Evolutionary conservation across 2,888 invertebrate genomes (phyloP), one percentile per base, ranked within the genome.

Genomic region (Plutella xylostella): DNA sequence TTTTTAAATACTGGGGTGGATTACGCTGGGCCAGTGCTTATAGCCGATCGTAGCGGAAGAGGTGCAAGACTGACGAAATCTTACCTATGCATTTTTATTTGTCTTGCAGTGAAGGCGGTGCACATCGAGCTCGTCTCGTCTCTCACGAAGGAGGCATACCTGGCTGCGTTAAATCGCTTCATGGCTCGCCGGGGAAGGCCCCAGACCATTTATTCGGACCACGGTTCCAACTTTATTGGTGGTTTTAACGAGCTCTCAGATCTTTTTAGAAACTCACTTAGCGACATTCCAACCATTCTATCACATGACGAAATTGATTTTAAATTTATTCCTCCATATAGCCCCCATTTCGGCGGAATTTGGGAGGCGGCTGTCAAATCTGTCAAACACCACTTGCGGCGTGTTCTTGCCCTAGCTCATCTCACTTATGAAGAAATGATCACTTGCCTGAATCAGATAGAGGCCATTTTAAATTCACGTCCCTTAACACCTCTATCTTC

Each of bases 211-310:
- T 51, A 31, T 31, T 51, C 47, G 18, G 51, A 51, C 39, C 51
- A 53, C 33, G 51, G 48, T 14, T 49, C 47, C 5, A 52, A 45
- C 30, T 54, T 54, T 28, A 45, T 48, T 7, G 51, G 51, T n/a
- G 50, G 48, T n/a, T 22, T 28, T 14, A 46, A 48, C 20, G 45
- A 50, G n/a, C n/a, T n/a, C n/a, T n/a, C n/a, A n/a, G n/a, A n/a
- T n/a, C n/a, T n/a, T n/a, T n/a, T n/a, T n/a, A n/a, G n/a, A n/a
- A n/a, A n/a, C n/a, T n/a, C n/a, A n/a, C n/a, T n/a, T n/a, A n/a
- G n/a, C n/a, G n/a, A n/a, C n/a, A n/a, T n/a, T n/a, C n/a, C n/a
- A n/a, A n/a, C n/a, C n/a, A n/a, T n/a, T n/a, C n/a, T n/a, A n/a
- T n/a, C n/a, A n/a, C n/a, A n/a, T n/a, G n/a, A n/a, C n/a, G n/a